Conservation (phyloP, 2,888 invertebrate genomes). For the Eristalinus sepulchralis region DNA sequence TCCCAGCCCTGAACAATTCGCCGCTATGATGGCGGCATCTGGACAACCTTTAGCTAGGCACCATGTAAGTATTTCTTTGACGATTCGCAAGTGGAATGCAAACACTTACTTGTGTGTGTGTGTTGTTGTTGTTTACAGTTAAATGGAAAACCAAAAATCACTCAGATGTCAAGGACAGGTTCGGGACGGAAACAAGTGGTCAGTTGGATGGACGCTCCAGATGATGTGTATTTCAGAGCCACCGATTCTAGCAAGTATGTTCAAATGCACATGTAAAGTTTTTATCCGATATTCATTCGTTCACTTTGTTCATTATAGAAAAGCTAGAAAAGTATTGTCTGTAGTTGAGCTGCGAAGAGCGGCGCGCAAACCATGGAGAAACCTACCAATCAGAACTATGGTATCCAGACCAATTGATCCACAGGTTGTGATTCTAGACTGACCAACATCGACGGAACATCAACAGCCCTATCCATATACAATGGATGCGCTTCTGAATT, state of each 20-base stretch:
- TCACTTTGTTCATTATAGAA: constrained; percentile 82
- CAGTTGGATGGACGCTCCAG: constrained; percentile 99
- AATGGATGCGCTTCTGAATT: constrained; percentile 85
- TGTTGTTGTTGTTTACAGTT: constrained; percentile 82
- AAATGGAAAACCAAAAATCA: constrained; percentile 91
- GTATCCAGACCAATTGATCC: constrained; percentile 82
- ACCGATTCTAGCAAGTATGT: constrained; percentile 94
- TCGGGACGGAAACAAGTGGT: constrained; percentile 94
- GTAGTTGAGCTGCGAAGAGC: constrained; percentile 90
- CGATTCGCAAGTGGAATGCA: neutral
- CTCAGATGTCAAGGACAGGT: constrained; percentile 89
- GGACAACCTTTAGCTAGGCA: constrained; percentile 87
- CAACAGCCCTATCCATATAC: constrained; percentile 84
- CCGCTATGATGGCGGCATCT: constrained; percentile 87
- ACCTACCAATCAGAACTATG: constrained; percentile 81
- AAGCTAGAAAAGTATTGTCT: constrained; percentile 90
- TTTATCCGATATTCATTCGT: neutral
- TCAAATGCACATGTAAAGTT: neutral
- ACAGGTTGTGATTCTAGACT: constrained; percentile 89
- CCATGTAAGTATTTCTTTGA: constrained; percentile 82
- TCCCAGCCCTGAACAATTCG: constrained; percentile 87
- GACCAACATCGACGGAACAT: constrained; percentile 82
- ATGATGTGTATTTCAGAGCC: constrained; percentile 97
- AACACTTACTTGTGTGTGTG: constrained; percentile 41
- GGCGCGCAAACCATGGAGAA: constrained; percentile 92